Evolutionary conservation across 2,797 vertebrate genomes (phyloP).

Genomic region (Carduelis carduelis): DNA sequence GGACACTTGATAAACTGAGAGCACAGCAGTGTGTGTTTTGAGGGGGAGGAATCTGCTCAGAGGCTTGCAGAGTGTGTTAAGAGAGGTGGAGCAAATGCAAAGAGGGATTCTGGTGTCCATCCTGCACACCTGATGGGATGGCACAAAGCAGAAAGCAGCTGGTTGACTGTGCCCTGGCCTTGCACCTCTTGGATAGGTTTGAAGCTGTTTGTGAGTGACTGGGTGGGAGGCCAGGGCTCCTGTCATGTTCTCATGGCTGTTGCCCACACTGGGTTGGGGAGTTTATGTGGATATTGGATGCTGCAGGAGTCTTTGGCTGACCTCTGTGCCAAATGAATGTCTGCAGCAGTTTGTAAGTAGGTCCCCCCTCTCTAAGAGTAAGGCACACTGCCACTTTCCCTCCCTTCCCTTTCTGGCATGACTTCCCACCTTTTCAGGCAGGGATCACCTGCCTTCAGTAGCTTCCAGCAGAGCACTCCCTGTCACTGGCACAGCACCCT

Average conservation of each 20-base stretch:
- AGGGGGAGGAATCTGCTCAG: background rate
- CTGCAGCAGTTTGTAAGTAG: background rate
- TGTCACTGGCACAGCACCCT: background rate
- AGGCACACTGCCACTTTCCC: background rate
- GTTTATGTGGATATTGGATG: background rate
- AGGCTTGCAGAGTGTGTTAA: background rate
- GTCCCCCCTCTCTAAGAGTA: background rate
- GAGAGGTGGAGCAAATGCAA: background rate
- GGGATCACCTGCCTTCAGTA: background rate
- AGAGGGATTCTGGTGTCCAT: background rate
- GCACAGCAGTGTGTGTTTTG: accelerated
- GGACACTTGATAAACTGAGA: background rate
- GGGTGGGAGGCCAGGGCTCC: background rate
- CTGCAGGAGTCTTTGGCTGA: background rate
- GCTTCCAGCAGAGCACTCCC: background rate
- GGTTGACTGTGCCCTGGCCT: background rate
- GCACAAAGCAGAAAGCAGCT: background rate
- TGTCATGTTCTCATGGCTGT: background rate
- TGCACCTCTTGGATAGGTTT: background rate
- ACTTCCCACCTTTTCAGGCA: background rate
- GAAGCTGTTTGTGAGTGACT: background rate
- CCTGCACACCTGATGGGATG: background rate
- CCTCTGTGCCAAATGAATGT: background rate
- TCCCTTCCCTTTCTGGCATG: background rate
- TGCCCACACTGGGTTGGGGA: background rate